phyloP scores from a whole-genome alignment of 2,113 vertebrate species.

The Lynx canadensis region DNA sequence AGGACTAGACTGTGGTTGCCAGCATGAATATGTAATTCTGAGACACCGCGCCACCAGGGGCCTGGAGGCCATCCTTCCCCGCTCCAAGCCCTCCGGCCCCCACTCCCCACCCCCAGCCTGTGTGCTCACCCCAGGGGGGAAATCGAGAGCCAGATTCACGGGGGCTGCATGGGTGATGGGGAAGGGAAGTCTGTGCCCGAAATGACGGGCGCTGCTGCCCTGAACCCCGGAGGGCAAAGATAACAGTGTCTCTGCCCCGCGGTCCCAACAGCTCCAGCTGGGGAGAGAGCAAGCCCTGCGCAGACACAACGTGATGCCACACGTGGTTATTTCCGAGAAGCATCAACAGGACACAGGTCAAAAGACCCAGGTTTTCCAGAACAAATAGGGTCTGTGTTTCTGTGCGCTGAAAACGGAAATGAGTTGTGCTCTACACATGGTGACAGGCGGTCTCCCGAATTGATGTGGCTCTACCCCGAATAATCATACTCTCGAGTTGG shows the following conservation, averaged over 20 bases:
- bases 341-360: background rate
- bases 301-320: slow-evolving; percentile 52
- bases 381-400: slow-evolving; percentile 67
- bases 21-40: slow-evolving; percentile 90
- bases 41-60: slow-evolving; percentile 70
- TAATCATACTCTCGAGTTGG: background rate
- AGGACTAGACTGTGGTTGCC: slow-evolving; percentile 86
- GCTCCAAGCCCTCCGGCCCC: background rate
- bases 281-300: slow-evolving; percentile 60
- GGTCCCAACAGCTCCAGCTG: background rate
- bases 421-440: slow-evolving; percentile 50
- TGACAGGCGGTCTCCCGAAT: slow-evolving; percentile 62
- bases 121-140: background rate
- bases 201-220: background rate
- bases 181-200: background rate
- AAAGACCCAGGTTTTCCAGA: slow-evolving; percentile 57
- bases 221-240: background rate
- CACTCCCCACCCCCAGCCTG: background rate
- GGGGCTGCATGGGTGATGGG: background rate
- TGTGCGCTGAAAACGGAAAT: slow-evolving; percentile 66
- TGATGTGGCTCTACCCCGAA: slow-evolving; percentile 65
- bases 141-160: slow-evolving; percentile 60
- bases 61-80: background rate
- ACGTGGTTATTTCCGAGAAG: background rate
- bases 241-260: background rate